Conservation (phyloP, 1,140 invertebrate genomes). For the Hydropsyche tenuis region DNA sequence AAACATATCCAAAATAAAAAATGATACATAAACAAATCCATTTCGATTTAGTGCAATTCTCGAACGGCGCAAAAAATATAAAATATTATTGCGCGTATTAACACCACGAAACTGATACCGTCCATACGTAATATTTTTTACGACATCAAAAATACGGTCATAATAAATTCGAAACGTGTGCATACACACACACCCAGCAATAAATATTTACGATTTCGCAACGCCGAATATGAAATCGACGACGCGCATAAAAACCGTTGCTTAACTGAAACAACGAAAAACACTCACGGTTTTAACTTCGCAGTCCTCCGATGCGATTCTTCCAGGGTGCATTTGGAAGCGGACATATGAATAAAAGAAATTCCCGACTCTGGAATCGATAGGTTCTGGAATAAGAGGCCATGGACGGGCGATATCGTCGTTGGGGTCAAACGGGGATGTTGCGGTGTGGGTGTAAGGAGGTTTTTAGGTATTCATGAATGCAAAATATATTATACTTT, state of each 20-base stretch:
- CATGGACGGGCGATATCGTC: no score
- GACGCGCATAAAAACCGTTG: not conserved
- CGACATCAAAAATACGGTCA: slow-evolving; percentile 14
- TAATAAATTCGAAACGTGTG: slow-evolving; percentile 18
- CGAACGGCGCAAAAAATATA: no score
- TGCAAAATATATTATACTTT: slow-evolving; percentile 42
- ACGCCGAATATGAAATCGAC: slow-evolving; percentile 4
- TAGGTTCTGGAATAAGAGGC: slow-evolving; percentile 8
- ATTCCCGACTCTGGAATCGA: slow-evolving; percentile 4
- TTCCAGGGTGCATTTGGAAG: slow-evolving; percentile 6
- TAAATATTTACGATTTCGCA: slow-evolving; percentile 22
- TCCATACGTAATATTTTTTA: slow-evolving; percentile 10
- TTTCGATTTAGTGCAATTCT: no score
- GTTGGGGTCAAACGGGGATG: not conserved
- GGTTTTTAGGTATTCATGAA: slow-evolving; percentile 40
- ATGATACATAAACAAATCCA: no score
- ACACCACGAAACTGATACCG: slow-evolving; percentile 7
- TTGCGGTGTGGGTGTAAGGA: slow-evolving; percentile 27
- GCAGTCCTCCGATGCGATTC: no score
- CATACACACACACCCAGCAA: not conserved
- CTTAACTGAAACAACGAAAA: not conserved
- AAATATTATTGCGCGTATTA: slow-evolving; percentile 11
- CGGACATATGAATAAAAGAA: slow-evolving; percentile 35
- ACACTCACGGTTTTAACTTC: no score
- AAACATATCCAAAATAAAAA: no score